These are phyloP conservation scores for Agelastica alni DNA, from an alignment of 2,888 invertebrate species.

Conservation along the genomic window DNA sequence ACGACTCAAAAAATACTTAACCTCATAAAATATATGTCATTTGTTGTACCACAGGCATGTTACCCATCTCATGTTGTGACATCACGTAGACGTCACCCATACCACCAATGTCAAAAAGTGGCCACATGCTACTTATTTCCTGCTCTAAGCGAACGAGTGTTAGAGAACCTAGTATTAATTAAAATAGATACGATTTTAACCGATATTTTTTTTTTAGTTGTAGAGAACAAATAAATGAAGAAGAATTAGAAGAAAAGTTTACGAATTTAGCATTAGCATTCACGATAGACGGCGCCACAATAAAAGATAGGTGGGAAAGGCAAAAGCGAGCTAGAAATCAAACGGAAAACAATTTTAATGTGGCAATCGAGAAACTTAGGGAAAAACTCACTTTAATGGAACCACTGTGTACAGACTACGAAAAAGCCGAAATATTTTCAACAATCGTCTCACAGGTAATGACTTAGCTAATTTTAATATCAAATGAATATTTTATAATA, in stretches of 20 bases:
- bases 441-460: slow-evolving; percentile 58
- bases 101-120: no score
- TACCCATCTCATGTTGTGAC: no score
- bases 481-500: no score
- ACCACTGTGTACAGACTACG: slow-evolving; percentile 58
- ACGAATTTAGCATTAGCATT: slow-evolving; percentile 62
- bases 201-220: slow-evolving; percentile 30
- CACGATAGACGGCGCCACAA: slow-evolving; percentile 63
- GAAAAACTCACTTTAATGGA: slow-evolving; percentile 55
- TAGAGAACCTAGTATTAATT: no score
- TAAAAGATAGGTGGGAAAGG: slow-evolving; percentile 60
- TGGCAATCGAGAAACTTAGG: slow-evolving; percentile 59
- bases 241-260: slow-evolving; percentile 61
- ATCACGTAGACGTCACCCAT: no score
- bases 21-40: no score
- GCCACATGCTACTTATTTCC: no score
- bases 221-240: slow-evolving; percentile 52
- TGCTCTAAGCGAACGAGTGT: no score
- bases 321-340: slow-evolving; percentile 63
- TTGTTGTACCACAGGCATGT: no score
- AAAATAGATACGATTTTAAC: no score
- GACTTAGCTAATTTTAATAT: no score
- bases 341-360: slow-evolving; percentile 62
- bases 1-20: no score
- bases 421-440: slow-evolving; percentile 59